These are phyloP conservation scores for Vidua macroura DNA, from an alignment of 2,113 vertebrate species.

Conservation along the genomic window DNA sequence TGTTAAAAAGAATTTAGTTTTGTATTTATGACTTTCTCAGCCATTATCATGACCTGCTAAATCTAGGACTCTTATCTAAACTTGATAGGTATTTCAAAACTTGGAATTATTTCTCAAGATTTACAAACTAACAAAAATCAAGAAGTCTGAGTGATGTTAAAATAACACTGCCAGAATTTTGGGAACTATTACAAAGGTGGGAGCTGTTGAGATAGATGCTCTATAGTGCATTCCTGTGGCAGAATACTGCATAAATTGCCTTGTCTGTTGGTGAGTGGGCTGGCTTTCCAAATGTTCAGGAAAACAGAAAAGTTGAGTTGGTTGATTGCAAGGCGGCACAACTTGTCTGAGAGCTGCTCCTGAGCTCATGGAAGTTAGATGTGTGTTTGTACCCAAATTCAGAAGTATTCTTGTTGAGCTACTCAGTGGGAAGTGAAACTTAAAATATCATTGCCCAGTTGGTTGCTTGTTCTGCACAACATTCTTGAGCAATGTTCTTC, in stretches of 20 bases:
- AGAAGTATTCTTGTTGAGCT: background rate
- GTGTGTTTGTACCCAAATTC: background rate
- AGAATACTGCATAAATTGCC: background rate
- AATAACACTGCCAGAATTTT: background rate
- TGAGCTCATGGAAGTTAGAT: background rate
- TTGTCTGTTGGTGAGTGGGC: background rate
- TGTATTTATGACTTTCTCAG: background rate
- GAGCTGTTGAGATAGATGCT: background rate
- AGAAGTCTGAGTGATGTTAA: background rate
- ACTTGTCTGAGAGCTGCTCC: background rate
- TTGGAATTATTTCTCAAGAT: background rate
- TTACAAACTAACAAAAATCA: background rate
- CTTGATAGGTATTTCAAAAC: background rate
- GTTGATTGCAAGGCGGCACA: background rate
- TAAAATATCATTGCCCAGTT: background rate
- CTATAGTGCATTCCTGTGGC: background rate
- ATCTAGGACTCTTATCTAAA: background rate
- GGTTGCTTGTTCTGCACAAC: background rate
- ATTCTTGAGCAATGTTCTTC: background rate
- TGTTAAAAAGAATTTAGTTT: background rate
- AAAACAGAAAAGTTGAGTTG: background rate
- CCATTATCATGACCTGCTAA: background rate
- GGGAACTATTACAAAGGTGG: background rate
- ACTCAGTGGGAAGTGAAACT: background rate
- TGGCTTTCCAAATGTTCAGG: background rate